phyloP scores from a whole-genome alignment of 2,113 vertebrate species.

The Mohoua ochrocephala region DNA sequence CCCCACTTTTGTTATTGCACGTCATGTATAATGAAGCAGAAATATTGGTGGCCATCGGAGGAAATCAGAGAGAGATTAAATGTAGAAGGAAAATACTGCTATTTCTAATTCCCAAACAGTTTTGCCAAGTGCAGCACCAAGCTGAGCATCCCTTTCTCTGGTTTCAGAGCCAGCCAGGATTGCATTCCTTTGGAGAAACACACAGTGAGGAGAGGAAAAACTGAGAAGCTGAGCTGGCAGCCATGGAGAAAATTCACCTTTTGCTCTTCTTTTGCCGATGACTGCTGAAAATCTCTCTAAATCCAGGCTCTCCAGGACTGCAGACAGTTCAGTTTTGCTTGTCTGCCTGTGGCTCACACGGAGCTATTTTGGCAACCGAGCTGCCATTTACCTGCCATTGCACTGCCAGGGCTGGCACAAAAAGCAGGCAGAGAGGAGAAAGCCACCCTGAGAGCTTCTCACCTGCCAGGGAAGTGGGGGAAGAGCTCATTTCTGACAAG shows the following conservation, averaged over 20 bases:
- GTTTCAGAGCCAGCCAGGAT: not conserved
- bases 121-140: not conserved
- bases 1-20: not conserved
- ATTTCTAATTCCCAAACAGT: not conserved
- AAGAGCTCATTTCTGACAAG: not conserved
- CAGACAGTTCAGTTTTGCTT: not conserved
- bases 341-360: not conserved
- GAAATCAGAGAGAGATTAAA: not conserved
- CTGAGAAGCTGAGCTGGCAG: not conserved
- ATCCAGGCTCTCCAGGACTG: not conserved
- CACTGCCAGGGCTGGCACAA: not conserved
- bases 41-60: not conserved
- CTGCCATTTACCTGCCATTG: not conserved
- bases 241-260: not conserved
- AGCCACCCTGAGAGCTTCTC: not conserved
- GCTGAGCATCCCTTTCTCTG: not conserved
- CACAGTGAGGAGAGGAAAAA: not conserved
- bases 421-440: not conserved
- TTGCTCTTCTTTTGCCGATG: not conserved
- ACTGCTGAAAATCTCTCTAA: not conserved
- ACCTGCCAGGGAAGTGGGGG: not conserved
- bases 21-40: not conserved
- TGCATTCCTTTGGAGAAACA: not conserved
- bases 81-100: rapidly evolving
- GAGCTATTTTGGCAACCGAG: not conserved